Evolutionary conservation across 2,797 vertebrate species (phyloP).

Genomic region (Trachurus trachurus): DNA sequence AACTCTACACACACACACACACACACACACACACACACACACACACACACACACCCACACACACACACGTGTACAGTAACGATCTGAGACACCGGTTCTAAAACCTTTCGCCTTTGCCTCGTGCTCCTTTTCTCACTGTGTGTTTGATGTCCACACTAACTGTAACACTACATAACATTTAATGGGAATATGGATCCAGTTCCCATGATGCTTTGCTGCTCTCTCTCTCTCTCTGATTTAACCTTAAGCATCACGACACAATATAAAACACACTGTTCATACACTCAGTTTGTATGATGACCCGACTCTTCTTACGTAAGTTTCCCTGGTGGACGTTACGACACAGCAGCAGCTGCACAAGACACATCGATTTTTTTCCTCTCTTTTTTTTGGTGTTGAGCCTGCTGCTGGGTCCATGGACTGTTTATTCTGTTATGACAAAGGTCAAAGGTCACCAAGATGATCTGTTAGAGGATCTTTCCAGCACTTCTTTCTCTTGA

Average conservation of each 20-base stretch:
- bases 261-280: too few species aligned
- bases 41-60: too few species aligned
- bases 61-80: too few species aligned
- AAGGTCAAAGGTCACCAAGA: constrained; percentile 55
- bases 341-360: constrained; percentile 19
- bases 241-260: too few species aligned
- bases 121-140: background rate
- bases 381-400: too few species aligned
- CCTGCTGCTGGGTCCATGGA: background rate
- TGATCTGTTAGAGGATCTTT: background rate
- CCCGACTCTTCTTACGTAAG: constrained; percentile 33
- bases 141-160: background rate
- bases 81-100: too few species aligned
- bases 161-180: too few species aligned
- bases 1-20: background rate
- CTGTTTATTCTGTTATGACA: constrained; percentile 47
- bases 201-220: too few species aligned
- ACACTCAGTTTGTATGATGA: background rate
- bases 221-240: too few species aligned
- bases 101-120: background rate
- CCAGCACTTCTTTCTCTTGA: background rate
- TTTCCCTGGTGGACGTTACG: constrained; percentile 32
- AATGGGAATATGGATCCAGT: too few species aligned
- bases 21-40: too few species aligned
- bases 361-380: constrained; percentile 42